Base-by-base conservation (phyloP, 2,113 vertebrate genomes). In the Nerophis ophidion region DNA sequence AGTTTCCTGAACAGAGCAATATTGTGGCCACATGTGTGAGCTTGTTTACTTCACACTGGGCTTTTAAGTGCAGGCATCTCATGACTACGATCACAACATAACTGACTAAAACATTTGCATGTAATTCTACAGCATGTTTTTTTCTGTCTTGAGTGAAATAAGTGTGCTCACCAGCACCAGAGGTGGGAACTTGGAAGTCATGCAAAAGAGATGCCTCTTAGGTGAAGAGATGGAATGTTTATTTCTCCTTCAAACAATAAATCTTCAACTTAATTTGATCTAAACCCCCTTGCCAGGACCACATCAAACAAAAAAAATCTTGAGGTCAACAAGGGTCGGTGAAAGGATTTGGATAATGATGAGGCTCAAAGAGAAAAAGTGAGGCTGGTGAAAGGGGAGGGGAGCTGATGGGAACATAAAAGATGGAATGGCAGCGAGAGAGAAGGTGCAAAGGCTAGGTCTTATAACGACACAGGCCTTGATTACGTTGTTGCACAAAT, bases 401-500 rank as follows among this genome's bases (percentile, higher is more conserved):
- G 64, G 26, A 64, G 65, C 38, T 63, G 74, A 72, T 55, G 68
- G 72, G 63, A 79, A 76, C n/a, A 69, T 66, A 71, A 56, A 62
- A 66, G 26, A 26, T 26, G 26, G 26, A 16, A 26, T 17, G 49
- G 16, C 36, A 17, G 38, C 11, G 35, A 50, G 57, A 63, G 70
- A 65, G 58, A 80, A 84, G 82, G 83, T 87, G 86, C 78, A 87
- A 81, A 77, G 75, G 72, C 71, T 72, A 63, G 71, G 73, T 50
- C 70, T 70, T 66, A 61, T 77, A 81, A 77, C 61, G 65, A 59
- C 75, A 68, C 75, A 68, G 69, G 75, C 74, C 69, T 79, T 80
- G 83, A 86, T 87, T 86, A 81, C 77, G 78, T 80, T 78, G 74
- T 80, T 88, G 76, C 76, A 75, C 76, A 87, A 88, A 88, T 87